phyloP scores from a whole-genome alignment of 2,888 invertebrate species.

The Prosapia bicincta region DNA sequence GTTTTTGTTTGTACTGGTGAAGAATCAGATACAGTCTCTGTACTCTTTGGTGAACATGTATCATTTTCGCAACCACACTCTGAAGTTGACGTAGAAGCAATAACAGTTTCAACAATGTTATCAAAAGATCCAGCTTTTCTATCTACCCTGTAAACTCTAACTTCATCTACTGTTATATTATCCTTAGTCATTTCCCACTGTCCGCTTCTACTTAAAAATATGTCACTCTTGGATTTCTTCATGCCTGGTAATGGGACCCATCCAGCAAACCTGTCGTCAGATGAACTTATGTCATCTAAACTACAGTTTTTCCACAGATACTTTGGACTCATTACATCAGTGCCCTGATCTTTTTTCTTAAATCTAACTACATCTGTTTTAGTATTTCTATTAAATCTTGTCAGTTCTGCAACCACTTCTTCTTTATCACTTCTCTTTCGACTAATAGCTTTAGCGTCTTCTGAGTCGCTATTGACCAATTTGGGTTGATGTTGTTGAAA shows the following conservation, averaged over 20 bases:
- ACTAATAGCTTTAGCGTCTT: constrained; percentile 36
- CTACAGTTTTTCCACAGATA: constrained; percentile 21
- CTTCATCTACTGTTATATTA: constrained; percentile 11
- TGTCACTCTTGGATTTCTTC: constrained; percentile 37
- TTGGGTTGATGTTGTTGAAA: constrained; percentile 41
- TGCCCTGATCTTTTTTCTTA: constrained; percentile 19
- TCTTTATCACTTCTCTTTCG: neutral
- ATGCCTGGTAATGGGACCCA: constrained; percentile 34
- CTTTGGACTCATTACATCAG: constrained; percentile 25
- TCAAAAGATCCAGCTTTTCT: constrained; percentile 19
- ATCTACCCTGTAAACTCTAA: constrained; percentile 17
- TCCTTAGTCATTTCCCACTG: constrained; percentile 34
- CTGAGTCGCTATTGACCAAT: constrained; percentile 39
- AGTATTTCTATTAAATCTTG: neutral
- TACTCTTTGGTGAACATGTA: constrained; percentile 33
- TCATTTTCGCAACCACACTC: constrained; percentile 35
- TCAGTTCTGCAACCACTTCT: neutral
- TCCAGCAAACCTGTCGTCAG: constrained; percentile 3
- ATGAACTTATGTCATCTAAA: constrained; percentile 20
- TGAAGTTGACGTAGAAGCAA: constrained; percentile 29
- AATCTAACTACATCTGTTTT: constrained; percentile 15
- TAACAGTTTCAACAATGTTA: constrained; percentile 16
- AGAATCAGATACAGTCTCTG: constrained; percentile 31
- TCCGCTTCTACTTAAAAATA: constrained; percentile 34
- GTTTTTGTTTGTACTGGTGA: constrained; percentile 9